phyloP scores from a whole-genome alignment of 2,113 vertebrate species.

The Solea senegalensis region DNA sequence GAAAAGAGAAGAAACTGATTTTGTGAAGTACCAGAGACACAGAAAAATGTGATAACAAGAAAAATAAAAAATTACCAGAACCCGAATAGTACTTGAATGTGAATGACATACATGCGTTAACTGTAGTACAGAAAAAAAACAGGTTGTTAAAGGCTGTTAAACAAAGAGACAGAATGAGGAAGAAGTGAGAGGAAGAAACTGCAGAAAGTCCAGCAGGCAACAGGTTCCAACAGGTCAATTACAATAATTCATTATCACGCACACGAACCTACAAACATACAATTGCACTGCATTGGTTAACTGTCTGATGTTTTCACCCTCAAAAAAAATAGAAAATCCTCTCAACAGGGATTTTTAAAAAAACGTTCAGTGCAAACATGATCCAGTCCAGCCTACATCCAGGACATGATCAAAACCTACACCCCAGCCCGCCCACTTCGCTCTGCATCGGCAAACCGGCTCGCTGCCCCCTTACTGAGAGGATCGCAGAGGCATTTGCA shows the following conservation, averaged over 20 bases:
- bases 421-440: too few species aligned
- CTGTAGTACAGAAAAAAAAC: slow-evolving; percentile 10
- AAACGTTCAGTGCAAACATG: not conserved
- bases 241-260: slow-evolving; percentile 14
- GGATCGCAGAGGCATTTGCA: too few species aligned
- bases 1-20: slow-evolving; percentile 3
- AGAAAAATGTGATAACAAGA: slow-evolving; percentile 2
- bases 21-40: not conserved
- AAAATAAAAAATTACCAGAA: not conserved
- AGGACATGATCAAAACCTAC: too few species aligned
- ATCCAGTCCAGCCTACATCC: too few species aligned
- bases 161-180: slow-evolving; percentile 32
- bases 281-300: not conserved
- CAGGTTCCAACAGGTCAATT: slow-evolving; percentile 15
- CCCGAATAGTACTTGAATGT: not conserved
- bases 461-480: too few species aligned
- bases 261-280: not conserved
- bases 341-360: too few species aligned
- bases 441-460: too few species aligned
- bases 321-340: not conserved
- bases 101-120: slow-evolving; percentile 14
- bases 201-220: slow-evolving; percentile 30
- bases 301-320: not conserved
- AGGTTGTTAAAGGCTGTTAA: slow-evolving; percentile 1
- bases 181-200: slow-evolving; percentile 9